These are phyloP conservation scores for Isoperla grammatica DNA, from an alignment of 2,888 invertebrate species.

Conservation along the genomic window DNA sequence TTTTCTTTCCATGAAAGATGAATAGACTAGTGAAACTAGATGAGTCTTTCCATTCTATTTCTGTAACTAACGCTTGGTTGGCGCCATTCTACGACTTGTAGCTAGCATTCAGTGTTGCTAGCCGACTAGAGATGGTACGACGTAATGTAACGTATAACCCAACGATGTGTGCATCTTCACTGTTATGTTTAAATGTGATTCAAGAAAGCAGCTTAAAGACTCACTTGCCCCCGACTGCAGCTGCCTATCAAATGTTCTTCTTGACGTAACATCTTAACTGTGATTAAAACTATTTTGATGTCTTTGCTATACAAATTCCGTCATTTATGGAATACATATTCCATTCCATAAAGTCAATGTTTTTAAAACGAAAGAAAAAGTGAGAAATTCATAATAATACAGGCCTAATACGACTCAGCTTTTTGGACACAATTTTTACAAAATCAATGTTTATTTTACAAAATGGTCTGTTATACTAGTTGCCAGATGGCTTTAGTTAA, in stretches of 20 bases:
- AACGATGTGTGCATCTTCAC: constrained; percentile 25
- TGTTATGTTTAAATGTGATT: constrained; percentile 14
- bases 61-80: constrained; percentile 9
- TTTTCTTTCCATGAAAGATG: constrained; percentile 30
- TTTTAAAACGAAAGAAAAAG: constrained; percentile 19
- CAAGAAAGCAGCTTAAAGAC: neutral
- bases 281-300: constrained; percentile 30
- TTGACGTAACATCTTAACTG: constrained; percentile 28
- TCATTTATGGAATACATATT: constrained; percentile 24
- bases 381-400: constrained; percentile 23
- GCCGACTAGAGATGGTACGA: neutral
- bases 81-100: neutral
- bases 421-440: constrained; percentile 27
- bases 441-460: constrained; percentile 23
- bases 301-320: constrained; percentile 29
- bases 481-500: constrained; percentile 29
- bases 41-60: constrained; percentile 3
- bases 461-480: constrained; percentile 28
- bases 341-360: constrained; percentile 28
- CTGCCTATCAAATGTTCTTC: constrained; percentile 15
- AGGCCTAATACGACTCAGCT: constrained; percentile 29
- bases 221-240: constrained; percentile 10
- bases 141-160: constrained; percentile 16
- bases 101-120: constrained; percentile 17
- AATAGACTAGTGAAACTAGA: constrained; percentile 23